Percentiles rank a stretch among this genome's conserved stretches.
These are phyloP conservation scores for Ptilonorhynchus violaceus DNA, from an alignment of 2,113 vertebrate species.

Conservation along the genomic window DNA sequence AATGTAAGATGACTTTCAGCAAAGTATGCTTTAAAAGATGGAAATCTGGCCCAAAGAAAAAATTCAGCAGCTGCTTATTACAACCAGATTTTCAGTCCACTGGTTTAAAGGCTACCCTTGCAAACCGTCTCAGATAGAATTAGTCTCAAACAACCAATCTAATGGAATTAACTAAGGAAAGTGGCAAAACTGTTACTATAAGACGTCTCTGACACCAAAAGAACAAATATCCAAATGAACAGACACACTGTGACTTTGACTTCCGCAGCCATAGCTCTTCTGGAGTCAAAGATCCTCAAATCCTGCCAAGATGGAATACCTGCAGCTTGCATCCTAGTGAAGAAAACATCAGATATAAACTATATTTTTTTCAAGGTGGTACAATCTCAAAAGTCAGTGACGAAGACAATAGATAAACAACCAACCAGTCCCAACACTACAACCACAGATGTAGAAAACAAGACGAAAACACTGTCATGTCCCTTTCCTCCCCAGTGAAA, in stretches of 20 bases:
- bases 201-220: not conserved
- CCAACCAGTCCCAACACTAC: slow-evolving; percentile 14
- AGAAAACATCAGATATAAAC: not conserved
- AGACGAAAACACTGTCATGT: slow-evolving; percentile 1
- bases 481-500: not conserved
- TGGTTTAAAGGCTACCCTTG: not conserved
- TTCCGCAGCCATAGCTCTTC: not conserved
- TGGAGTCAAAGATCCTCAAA: not conserved
- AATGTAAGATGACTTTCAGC: not conserved
- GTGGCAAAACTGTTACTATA: not conserved
- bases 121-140: not conserved
- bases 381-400: not conserved
- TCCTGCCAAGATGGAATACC: not conserved
- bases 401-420: not conserved
- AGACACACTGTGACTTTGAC: not conserved
- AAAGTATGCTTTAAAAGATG: not conserved
- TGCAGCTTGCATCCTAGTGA: not conserved
- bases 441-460: slow-evolving; percentile 45
- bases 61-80: not conserved
- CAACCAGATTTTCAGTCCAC: not conserved
- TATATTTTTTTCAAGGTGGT: not conserved
- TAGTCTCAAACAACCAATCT: not conserved
- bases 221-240: not conserved
- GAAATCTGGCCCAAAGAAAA: not conserved
- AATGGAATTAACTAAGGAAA: not conserved